Evolutionary conservation across 1,140 invertebrate genomes (phyloP).

Genomic region (Metopolophium dirhodum): DNA sequence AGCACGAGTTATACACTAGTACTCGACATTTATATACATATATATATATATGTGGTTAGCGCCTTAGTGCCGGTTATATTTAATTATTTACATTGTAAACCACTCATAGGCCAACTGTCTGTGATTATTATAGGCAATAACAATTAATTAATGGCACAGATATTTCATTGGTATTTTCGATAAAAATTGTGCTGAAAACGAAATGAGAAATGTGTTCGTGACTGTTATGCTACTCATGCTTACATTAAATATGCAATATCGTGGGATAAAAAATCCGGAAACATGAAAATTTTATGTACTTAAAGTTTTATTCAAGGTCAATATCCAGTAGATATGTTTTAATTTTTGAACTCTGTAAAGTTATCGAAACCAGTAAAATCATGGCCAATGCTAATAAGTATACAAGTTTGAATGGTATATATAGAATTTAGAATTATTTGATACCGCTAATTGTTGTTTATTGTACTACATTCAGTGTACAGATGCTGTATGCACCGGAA

Average conservation of each 20-base stretch:
- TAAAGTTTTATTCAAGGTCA: conserved; percentile 19
- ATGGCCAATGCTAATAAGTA: conserved; percentile 33
- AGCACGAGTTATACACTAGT: too few relatives aligned
- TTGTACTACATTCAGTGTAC: neutral
- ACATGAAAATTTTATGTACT: neutral
- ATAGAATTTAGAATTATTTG: neutral
- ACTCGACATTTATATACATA: too few relatives aligned
- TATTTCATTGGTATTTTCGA: neutral
- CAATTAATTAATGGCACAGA: neutral
- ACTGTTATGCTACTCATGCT: neutral
- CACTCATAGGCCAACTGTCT: neutral
- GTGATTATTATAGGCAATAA: neutral
- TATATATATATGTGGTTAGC: neutral
- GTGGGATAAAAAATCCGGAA: conserved; percentile 29
- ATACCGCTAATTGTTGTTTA: neutral
- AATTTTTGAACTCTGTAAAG: neutral
- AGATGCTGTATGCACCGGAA: neutral
- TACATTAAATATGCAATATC: neutral
- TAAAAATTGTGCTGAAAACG: neutral
- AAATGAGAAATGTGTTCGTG: neutral
- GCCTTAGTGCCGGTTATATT: too few relatives aligned
- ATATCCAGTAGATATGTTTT: neutral
- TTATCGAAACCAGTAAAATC: conserved; percentile 34
- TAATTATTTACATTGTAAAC: neutral
- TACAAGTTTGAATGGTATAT: neutral